Evolutionary conservation across 2,797 vertebrate species (phyloP).

Genomic region (Rhynchotus rufescens): DNA sequence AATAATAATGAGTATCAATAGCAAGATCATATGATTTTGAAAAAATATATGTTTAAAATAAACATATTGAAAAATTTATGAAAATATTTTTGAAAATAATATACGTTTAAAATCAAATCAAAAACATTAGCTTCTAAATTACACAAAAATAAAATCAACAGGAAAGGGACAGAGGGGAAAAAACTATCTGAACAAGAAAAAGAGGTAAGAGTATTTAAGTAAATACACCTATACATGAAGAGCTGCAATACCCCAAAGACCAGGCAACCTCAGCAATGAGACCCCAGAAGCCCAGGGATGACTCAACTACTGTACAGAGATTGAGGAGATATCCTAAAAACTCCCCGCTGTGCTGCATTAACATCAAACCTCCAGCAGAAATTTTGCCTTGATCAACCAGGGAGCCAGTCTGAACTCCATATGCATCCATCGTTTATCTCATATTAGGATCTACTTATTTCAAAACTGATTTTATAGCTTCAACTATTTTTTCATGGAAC

Average conservation of each 20-base stretch:
- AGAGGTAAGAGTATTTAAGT: neutral
- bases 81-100: neutral
- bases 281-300: neutral
- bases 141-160: neutral
- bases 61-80: too few relatives aligned
- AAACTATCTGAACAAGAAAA: neutral
- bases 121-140: neutral
- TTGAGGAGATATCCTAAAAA: neutral
- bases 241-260: neutral
- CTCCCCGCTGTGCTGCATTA: neutral
- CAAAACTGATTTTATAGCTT: neutral
- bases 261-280: neutral
- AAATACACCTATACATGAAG: neutral
- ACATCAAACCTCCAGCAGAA: neutral
- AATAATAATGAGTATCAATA: neutral
- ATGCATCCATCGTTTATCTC: neutral
- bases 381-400: neutral
- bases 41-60: neutral
- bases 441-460: neutral
- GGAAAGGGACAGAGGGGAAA: too few relatives aligned
- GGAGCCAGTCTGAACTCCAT: neutral
- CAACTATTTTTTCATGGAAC: neutral
- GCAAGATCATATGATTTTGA: neutral
- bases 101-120: neutral
- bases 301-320: neutral